These are phyloP conservation scores for Clepsis dumicolana DNA, from an alignment of 2,888 invertebrate genomes.

Conservation along the genomic window DNA sequence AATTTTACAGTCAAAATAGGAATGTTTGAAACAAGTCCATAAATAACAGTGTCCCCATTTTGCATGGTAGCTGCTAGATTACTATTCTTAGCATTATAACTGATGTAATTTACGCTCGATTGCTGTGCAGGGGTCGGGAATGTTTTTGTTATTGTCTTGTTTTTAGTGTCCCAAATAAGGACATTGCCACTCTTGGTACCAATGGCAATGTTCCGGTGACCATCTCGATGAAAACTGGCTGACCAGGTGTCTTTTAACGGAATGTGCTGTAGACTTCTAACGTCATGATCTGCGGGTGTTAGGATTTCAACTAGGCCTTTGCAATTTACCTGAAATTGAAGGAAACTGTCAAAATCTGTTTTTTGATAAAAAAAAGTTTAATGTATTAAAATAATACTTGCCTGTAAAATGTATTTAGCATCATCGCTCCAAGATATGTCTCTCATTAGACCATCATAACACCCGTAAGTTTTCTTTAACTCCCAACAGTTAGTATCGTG, in stretches of 20 bases:
- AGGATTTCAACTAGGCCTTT: conserved; percentile 78
- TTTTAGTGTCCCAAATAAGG: conserved; percentile 82
- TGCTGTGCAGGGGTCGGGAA: conserved; percentile 75
- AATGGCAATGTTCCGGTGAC: conserved; percentile 77
- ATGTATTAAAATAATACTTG: conserved; percentile 48
- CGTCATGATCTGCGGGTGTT: conserved; percentile 74
- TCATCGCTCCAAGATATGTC: conserved; percentile 83
- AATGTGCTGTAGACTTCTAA: conserved; percentile 77
- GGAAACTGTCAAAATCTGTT: conserved; percentile 8
- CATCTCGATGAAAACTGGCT: conserved; percentile 79
- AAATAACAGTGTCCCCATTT: conserved; percentile 81
- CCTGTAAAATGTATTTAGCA: conserved; percentile 82
- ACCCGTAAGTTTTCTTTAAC: conserved; percentile 81
- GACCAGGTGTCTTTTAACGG: conserved; percentile 80
- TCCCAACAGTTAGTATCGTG: conserved; percentile 85
- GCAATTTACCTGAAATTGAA: conserved; percentile 74
- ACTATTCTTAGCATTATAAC: conserved; percentile 81
- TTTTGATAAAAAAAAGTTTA: not conserved
- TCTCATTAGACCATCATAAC: conserved; percentile 74
- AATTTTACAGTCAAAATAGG: conserved; percentile 76
- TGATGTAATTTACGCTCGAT: conserved; percentile 72
- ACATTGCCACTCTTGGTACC: conserved; percentile 80
- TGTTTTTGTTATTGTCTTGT: conserved; percentile 76
- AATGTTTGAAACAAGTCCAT: conserved; percentile 81
- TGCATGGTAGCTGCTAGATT: conserved; percentile 79